phyloP scores from a whole-genome alignment of 2,888 invertebrate genomes.

The Psylliodes chrysocephalus region DNA sequence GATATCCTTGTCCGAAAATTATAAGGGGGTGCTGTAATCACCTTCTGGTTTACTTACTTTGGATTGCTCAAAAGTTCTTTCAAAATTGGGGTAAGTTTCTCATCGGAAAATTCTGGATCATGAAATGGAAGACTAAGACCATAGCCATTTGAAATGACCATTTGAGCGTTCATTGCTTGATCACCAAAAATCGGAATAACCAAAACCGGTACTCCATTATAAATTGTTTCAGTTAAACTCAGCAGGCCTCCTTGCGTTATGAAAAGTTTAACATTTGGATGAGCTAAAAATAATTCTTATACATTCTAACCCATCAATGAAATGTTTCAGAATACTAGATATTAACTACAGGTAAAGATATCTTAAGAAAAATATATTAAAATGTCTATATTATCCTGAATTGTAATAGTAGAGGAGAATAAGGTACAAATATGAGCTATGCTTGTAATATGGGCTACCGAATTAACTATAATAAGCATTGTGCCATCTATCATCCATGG shows the following conservation, averaged over 20 bases:
- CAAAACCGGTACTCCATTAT: slow-evolving; percentile 44
- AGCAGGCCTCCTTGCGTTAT: slow-evolving; percentile 47
- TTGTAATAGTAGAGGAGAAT: background rate
- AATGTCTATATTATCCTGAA: background rate
- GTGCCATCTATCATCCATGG: no score
- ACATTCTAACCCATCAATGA: no score
- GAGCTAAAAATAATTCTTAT: slow-evolving; percentile 45
- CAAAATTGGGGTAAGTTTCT: slow-evolving; percentile 10
- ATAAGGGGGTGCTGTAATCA: no score
- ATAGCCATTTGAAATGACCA: background rate
- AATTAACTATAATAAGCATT: no score
- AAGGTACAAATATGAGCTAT: no score
- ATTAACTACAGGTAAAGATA: no score
- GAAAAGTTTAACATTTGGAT: slow-evolving; percentile 46
- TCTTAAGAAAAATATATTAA: no score
- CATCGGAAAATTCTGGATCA: slow-evolving; percentile 11
- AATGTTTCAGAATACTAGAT: no score
- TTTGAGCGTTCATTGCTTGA: slow-evolving; percentile 41
- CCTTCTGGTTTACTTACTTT: no score
- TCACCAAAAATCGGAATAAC: slow-evolving; percentile 46
- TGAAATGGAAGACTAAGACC: background rate
- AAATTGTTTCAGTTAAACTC: slow-evolving; percentile 45
- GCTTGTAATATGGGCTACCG: no score
- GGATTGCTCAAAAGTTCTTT: slow-evolving; percentile 13
- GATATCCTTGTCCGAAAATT: no score